Conservation (phyloP, 2,113 vertebrate species). For the Sminthopsis crassicaudata region DNA sequence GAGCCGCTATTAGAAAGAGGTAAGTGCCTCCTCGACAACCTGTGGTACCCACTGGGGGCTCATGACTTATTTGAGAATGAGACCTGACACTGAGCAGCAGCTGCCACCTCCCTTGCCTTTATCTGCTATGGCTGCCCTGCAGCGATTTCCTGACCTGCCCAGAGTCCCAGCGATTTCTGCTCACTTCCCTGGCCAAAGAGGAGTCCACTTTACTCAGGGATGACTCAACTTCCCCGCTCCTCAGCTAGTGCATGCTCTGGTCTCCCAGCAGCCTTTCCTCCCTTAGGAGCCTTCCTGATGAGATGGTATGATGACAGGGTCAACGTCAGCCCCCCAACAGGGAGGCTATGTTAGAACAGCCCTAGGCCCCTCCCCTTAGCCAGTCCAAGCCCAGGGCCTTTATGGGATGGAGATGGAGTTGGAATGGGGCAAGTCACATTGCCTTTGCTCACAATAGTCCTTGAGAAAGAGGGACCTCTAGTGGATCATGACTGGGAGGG, state of each 20-base stretch:
- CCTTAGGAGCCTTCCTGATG: not conserved
- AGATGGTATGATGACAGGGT: not conserved
- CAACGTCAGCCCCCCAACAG: not conserved
- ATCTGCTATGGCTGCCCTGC: conserved; percentile 56
- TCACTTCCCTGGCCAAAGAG: conserved; percentile 66
- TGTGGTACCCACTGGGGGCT: not conserved
- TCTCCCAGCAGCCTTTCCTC: conserved; percentile 47
- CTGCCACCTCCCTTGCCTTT: conserved; percentile 39
- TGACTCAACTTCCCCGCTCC: conserved; percentile 59
- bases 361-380: too few relatives aligned
- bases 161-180: conserved; percentile 67
- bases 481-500: not conserved
- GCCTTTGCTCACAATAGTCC: not conserved
- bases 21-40: not conserved
- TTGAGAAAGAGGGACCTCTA: not conserved
- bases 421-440: not conserved
- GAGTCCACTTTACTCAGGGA: conserved; percentile 67
- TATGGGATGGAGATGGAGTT: not conserved
- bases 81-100: conserved; percentile 64
- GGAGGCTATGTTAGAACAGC: not conserved
- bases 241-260: conserved; percentile 56
- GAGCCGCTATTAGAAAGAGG: not conserved
- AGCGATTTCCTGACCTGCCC: conserved; percentile 65
- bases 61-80: conserved; percentile 58
- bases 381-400: too few relatives aligned